Conservation (phyloP, 2,113 vertebrate genomes). For the Chauna torquata region DNA sequence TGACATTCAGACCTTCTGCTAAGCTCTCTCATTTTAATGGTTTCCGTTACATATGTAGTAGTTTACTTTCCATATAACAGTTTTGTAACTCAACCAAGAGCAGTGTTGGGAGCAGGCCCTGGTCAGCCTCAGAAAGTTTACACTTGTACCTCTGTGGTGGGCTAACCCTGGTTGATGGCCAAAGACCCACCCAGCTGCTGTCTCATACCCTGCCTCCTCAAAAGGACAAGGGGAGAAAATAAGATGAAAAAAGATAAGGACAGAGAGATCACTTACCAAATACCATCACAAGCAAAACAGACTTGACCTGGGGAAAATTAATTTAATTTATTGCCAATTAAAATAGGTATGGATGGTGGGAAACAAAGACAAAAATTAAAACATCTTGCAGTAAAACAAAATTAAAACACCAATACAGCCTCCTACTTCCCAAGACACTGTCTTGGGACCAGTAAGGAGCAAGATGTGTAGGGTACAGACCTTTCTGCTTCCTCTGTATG, state of each 20-base stretch:
- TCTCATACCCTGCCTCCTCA: background rate
- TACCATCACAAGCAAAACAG: background rate
- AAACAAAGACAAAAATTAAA: background rate
- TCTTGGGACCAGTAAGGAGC: background rate
- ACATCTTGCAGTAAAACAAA: no score
- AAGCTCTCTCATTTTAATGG: background rate
- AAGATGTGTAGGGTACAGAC: fast-evolving
- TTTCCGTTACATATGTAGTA: background rate
- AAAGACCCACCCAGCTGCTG: fast-evolving
- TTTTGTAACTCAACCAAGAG: background rate
- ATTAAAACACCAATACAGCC: background rate
- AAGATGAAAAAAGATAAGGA: background rate
- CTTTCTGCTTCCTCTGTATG: background rate
- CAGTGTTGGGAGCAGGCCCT: background rate
- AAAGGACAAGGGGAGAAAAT: background rate
- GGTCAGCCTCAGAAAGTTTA: background rate
- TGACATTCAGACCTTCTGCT: background rate
- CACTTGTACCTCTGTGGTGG: fast-evolving
- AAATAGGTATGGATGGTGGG: background rate
- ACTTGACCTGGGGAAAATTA: background rate
- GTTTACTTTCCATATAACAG: background rate
- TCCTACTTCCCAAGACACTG: background rate
- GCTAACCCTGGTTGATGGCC: background rate
- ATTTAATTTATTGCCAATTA: background rate
- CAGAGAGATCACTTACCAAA: background rate